A percentile compares a stretch with the other conserved stretches of the same genome.
These are phyloP conservation scores for Pantherophis alleghaniensis DNA, from an alignment of 2,797 vertebrate genomes.

Conservation along the genomic window DNA sequence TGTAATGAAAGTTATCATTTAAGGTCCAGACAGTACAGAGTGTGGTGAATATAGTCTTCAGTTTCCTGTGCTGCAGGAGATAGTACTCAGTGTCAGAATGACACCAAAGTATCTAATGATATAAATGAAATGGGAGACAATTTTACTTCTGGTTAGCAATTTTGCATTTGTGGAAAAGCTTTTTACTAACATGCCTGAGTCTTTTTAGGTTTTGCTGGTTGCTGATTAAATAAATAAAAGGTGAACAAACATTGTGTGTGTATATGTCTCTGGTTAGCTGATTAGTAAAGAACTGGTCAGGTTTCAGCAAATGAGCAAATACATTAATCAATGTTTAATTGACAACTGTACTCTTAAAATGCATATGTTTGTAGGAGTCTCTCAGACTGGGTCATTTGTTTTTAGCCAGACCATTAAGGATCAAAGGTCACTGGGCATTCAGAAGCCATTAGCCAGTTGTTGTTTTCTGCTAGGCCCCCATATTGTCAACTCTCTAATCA, in stretches of 20 bases:
- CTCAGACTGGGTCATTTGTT: slow-evolving; percentile 75
- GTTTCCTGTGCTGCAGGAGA: slow-evolving; percentile 15
- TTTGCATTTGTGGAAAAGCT: slow-evolving; percentile 17
- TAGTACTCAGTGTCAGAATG: slow-evolving; percentile 42
- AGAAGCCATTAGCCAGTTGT: slow-evolving; percentile 84
- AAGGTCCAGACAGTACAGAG: slow-evolving; percentile 31
- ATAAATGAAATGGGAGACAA: slow-evolving; percentile 27
- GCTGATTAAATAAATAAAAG: neutral
- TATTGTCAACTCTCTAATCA: slow-evolving; percentile 80
- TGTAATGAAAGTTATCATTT: slow-evolving; percentile 42
- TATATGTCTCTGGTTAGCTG: neutral
- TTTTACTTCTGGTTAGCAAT: neutral
- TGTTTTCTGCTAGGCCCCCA: slow-evolving; percentile 72
- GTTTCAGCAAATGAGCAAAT: slow-evolving; percentile 55
- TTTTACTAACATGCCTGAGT: slow-evolving; percentile 21
- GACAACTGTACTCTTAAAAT: slow-evolving; percentile 68
- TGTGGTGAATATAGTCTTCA: slow-evolving; percentile 14
- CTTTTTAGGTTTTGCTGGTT: slow-evolving; percentile 20
- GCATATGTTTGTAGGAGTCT: slow-evolving; percentile 63
- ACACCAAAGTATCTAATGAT: slow-evolving; percentile 47
- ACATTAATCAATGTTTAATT: slow-evolving; percentile 65
- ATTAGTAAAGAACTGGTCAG: neutral
- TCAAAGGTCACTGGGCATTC: slow-evolving; percentile 82
- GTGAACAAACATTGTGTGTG: neutral
- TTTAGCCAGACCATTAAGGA: slow-evolving; percentile 71